Percentiles rank a stretch among this genome's conserved stretches.
phyloP scores from a whole-genome alignment of 1,140 invertebrate species.

The Archivesica marissinica region DNA sequence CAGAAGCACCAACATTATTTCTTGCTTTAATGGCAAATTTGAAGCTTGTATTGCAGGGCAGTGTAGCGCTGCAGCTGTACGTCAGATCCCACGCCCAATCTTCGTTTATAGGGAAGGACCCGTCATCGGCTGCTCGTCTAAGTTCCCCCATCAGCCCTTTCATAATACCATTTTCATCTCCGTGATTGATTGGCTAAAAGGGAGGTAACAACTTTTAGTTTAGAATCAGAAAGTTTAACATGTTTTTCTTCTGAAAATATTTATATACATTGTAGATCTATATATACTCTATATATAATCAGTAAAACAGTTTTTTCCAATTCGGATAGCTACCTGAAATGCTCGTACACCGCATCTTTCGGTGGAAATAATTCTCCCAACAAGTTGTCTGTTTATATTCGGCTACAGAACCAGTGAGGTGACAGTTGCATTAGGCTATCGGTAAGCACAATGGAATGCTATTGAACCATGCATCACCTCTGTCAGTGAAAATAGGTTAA shows the following conservation, averaged over 20 bases:
- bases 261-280: too few relatives aligned
- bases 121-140: background rate
- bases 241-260: background rate
- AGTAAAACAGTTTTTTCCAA: too few relatives aligned
- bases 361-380: too few relatives aligned
- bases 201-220: background rate
- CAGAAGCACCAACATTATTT: background rate
- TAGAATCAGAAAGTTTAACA: background rate
- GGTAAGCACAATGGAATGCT: too few relatives aligned
- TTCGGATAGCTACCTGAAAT: too few relatives aligned
- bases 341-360: too few relatives aligned
- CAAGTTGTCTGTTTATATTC: too few relatives aligned
- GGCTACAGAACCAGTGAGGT: too few relatives aligned
- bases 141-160: background rate
- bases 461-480: too few relatives aligned
- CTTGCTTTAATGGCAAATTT: background rate
- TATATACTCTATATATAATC: too few relatives aligned
- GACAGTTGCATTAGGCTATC: too few relatives aligned
- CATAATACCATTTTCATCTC: background rate
- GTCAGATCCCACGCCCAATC: background rate
- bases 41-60: background rate
- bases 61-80: background rate
- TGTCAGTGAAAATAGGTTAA: too few relatives aligned
- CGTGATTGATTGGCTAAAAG: constrained; percentile 1
- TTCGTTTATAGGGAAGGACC: background rate